Evolutionary conservation across 2,797 vertebrate species (phyloP), one percentile per base, ranked within the genome.

Genomic region (Cichlasoma orientale): DNA sequence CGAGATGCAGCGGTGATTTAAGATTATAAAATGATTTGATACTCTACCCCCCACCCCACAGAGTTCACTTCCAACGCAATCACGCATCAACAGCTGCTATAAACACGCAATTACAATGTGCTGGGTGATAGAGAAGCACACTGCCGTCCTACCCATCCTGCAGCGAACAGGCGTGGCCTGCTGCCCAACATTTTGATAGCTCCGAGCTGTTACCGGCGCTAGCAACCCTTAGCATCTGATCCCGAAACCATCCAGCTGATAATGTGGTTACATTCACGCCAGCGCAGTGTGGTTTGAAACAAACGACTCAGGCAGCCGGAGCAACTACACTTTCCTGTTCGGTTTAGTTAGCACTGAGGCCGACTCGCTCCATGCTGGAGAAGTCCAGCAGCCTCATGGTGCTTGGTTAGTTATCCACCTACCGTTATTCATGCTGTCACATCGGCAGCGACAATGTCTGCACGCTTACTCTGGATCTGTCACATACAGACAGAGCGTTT

Each of bases 141-240:
- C 61, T n/a, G 25, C 38, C 25, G 18, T 50, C 41, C 47, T 25
- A 66, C 9, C 61, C 16, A 27, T 66, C 61, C 61, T 27, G 38
- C 38, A 66, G 21, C 16, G 61, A 47, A 11, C 23, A 66, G 23
- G 61, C 36, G 13, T 61, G 58, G 58, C 58, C 58, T 61, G 36
- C 41, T 50, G 41, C 7, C 61, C 41, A 47, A 25, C 41, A 29
- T 10, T 68, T 47, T 50, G 41, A 50, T 50, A 68, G 5, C 41
- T 50, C 41, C 41, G 5, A 29, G 41, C 2, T 27, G 16, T 47
- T 19, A 47, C 23, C 23, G 14, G 14, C 47, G 61, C 41, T 66
- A 47, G 41, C 61, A 29, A 38, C 3, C 23, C 5, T 29, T 66
- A 47, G 9, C 59, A 18, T 44, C 38, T 0, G 25, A 27, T 2